Evolutionary conservation across 1,140 invertebrate species (phyloP).

Genomic region (Archivesica marissinica): DNA sequence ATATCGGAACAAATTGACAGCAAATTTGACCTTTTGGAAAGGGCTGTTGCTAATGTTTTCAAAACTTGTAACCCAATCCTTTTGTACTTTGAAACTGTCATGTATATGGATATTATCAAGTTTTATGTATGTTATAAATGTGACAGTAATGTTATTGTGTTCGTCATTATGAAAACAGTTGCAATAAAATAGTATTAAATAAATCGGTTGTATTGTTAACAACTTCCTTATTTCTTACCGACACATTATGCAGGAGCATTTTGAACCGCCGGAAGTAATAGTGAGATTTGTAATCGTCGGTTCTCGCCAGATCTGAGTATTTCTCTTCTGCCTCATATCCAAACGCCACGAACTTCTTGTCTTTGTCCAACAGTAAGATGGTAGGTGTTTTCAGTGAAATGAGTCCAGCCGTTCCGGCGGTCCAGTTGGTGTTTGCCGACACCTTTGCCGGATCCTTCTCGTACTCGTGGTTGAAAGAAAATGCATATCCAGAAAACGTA

Average conservation of each 20-base stretch:
- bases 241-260: constrained; percentile 19
- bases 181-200: background rate
- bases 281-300: background rate
- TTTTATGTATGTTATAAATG: too few species aligned
- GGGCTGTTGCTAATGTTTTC: too few species aligned
- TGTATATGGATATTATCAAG: too few species aligned
- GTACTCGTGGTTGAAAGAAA: constrained; percentile 34
- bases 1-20: too few species aligned
- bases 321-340: constrained; percentile 37
- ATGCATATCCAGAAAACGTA: constrained; percentile 47
- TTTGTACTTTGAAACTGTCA: too few species aligned
- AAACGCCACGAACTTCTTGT: constrained; percentile 32
- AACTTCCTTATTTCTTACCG: background rate
- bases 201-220: background rate
- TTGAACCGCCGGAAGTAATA: constrained; percentile 52
- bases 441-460: constrained; percentile 34
- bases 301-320: constrained; percentile 20
- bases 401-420: background rate
- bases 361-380: constrained; percentile 5
- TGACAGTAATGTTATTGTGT: too few species aligned
- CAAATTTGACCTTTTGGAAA: too few species aligned
- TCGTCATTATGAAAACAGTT: too few species aligned
- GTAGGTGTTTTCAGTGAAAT: constrained; percentile 44
- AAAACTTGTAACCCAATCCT: too few species aligned
- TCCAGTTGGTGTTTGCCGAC: constrained; percentile 18